These are phyloP conservation scores for Poeciliopsis occidentalis DNA, from an alignment of 2,113 vertebrate species.

Conservation along the genomic window DNA sequence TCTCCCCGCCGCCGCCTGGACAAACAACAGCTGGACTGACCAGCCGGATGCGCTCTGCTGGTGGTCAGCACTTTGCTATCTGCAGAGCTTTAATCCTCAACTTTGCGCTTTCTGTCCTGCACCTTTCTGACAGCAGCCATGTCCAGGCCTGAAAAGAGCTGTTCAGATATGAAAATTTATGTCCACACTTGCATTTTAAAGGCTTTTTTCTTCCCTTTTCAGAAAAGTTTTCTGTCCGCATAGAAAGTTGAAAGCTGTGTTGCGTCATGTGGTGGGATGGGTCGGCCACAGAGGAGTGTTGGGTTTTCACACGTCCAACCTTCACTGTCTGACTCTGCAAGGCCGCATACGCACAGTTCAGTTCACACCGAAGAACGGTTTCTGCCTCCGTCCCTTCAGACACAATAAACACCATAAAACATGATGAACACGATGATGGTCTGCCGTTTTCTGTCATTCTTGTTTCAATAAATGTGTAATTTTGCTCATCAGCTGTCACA, in stretches of 20 bases:
- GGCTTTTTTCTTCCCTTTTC: conserved; percentile 2
- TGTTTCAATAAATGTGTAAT: neutral
- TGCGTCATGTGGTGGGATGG: conserved; percentile 11
- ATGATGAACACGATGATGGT: neutral
- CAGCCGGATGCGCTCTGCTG: conserved; percentile 14
- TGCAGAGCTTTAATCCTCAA: conserved; percentile 62
- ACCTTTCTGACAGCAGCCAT: conserved; percentile 39
- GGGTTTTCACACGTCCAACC: neutral
- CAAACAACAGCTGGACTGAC: conserved; percentile 58
- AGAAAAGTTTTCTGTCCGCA: conserved; percentile 34
- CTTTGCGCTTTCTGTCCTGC: conserved; percentile 39
- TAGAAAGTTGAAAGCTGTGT: conserved; percentile 26
- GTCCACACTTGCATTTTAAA: conserved; percentile 49
- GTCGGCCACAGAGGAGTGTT: neutral
- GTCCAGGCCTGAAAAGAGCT: conserved; percentile 49
- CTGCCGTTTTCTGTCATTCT: neutral
- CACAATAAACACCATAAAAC: neutral
- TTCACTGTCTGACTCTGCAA: neutral
- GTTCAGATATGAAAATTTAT: conserved; percentile 44
- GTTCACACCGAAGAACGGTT: neutral
- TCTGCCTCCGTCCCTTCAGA: neutral
- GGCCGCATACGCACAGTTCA: conserved; percentile 1
- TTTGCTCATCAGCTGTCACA: too few relatives aligned
- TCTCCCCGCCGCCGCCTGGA: conserved; percentile 34
- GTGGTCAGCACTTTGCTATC: conserved; percentile 66